Conservation (phyloP, 2,797 vertebrate genomes). For the Premnoplex brunnescens region DNA sequence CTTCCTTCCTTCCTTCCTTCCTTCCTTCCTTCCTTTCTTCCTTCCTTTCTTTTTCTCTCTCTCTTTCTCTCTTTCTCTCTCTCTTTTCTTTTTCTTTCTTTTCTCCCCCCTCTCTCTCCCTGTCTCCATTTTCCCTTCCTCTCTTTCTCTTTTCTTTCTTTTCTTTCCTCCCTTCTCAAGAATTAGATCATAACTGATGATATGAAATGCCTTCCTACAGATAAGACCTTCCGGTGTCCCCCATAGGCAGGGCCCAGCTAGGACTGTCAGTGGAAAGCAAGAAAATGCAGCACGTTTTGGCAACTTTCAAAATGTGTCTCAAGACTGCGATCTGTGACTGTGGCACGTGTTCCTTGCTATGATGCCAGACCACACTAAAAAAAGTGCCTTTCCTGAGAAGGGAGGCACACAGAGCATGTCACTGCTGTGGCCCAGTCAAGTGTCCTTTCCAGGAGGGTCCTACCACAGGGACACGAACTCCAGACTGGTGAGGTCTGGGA, state of each 20-base stretch:
- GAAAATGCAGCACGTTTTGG: neutral
- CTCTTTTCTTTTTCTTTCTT: too few relatives aligned
- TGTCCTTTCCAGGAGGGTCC: neutral
- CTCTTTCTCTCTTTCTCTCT: too few relatives aligned
- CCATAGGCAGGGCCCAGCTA: neutral
- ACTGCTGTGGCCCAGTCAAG: neutral
- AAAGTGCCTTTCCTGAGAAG: neutral
- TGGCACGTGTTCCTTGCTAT: neutral
- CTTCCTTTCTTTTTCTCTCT: too few relatives aligned
- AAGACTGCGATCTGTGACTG: neutral
- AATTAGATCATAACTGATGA: neutral
- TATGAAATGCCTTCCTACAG: neutral
- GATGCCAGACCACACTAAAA: neutral
- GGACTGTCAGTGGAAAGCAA: neutral
- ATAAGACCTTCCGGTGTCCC: neutral
- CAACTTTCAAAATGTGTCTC: neutral
- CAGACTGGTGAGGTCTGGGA: neutral
- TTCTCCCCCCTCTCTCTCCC: too few relatives aligned
- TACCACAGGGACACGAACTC: neutral
- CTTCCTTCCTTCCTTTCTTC: neutral
- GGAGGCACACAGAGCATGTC: neutral
- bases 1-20: accelerated
- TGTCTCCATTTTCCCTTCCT: too few relatives aligned
- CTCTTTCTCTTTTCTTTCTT: too few relatives aligned
- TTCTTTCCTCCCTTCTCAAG: neutral